Conservation (phyloP, 2,113 vertebrate species). For the Siniperca chuatsi region DNA sequence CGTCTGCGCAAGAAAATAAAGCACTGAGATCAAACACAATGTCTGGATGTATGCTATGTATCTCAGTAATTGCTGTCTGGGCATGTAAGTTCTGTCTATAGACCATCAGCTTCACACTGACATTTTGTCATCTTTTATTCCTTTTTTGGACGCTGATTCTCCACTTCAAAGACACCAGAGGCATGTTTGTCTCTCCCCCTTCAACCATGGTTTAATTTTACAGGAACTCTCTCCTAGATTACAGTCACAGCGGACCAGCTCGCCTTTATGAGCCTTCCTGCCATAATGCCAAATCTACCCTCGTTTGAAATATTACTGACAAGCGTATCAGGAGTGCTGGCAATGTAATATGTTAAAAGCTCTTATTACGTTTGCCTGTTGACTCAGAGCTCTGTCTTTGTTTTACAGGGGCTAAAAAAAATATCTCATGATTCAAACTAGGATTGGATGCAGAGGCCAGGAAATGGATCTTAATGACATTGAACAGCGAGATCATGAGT, state of each 20-base stretch:
- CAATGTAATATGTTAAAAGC: conserved; percentile 77
- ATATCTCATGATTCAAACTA: background rate
- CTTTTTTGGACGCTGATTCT: conserved; percentile 74
- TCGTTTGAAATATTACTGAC: conserved; percentile 79
- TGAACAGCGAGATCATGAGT: conserved; percentile 27
- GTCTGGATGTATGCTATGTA: conserved; percentile 69
- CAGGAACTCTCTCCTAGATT: conserved; percentile 78
- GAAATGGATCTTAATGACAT: conserved; percentile 41
- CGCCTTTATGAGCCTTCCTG: conserved; percentile 75
- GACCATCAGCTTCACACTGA: conserved; percentile 76
- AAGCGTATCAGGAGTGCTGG: conserved; percentile 78
- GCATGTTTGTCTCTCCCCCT: conserved; percentile 55
- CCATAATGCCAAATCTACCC: conserved; percentile 73
- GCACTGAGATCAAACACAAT: conserved; percentile 77
- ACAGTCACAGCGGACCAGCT: conserved; percentile 76
- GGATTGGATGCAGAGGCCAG: conserved; percentile 15
- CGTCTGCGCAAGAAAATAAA: conserved; percentile 56
- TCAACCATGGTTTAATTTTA: conserved; percentile 78
- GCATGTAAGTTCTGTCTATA: conserved; percentile 75
- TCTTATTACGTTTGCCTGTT: conserved; percentile 61
- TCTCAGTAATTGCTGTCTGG: conserved; percentile 82
- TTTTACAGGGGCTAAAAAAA: conserved; percentile 26
- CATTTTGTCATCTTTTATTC: conserved; percentile 82
- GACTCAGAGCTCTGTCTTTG: conserved; percentile 48
- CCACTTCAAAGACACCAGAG: conserved; percentile 78